These are phyloP conservation scores for Brachylomia viminalis DNA, from an alignment of 2,888 invertebrate species.

Conservation along the genomic window DNA sequence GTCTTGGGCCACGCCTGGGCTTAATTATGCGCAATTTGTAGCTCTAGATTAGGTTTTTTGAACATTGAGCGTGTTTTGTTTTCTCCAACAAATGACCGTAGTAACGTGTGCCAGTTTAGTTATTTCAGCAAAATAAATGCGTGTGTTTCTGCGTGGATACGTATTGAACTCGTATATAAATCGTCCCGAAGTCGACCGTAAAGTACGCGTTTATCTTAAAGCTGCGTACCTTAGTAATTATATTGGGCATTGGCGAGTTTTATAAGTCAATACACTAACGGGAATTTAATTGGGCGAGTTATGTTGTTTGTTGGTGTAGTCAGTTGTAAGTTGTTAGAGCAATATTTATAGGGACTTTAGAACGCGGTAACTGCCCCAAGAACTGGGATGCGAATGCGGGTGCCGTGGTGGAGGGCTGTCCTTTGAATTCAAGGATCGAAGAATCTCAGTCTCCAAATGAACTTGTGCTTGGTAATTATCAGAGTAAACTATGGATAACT, in stretches of 20 bases:
- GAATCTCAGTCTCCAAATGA: neutral
- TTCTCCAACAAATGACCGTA: slow-evolving; percentile 21
- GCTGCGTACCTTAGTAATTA: slow-evolving; percentile 44
- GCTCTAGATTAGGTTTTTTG: slow-evolving; percentile 54
- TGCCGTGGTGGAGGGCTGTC: no score
- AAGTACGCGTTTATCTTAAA: slow-evolving; percentile 53
- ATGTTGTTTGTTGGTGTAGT: slow-evolving; percentile 37
- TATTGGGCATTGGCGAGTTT: slow-evolving; percentile 52
- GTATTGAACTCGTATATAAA: slow-evolving; percentile 48
- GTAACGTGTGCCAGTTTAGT: slow-evolving; percentile 30
- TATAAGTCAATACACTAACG: slow-evolving; percentile 60
- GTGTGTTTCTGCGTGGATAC: slow-evolving; percentile 25
- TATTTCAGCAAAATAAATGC: slow-evolving; percentile 37
- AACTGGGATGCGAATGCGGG: neutral
- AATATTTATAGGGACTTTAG: slow-evolving; percentile 40
- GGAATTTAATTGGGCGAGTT: slow-evolving; percentile 53
- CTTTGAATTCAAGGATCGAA: neutral
- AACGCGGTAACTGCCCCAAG: slow-evolving; percentile 1
- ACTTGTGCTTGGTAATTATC: neutral
- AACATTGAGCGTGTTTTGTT: slow-evolving; percentile 50
- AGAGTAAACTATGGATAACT: neutral
- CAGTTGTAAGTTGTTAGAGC: slow-evolving; percentile 28
- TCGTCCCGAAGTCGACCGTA: slow-evolving; percentile 46
- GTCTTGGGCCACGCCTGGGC: slow-evolving; percentile 58
- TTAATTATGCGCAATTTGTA: slow-evolving; percentile 69